Evolutionary conservation across 2,888 invertebrate genomes (phyloP).

Genomic region (Strigamia transsilvanica): DNA sequence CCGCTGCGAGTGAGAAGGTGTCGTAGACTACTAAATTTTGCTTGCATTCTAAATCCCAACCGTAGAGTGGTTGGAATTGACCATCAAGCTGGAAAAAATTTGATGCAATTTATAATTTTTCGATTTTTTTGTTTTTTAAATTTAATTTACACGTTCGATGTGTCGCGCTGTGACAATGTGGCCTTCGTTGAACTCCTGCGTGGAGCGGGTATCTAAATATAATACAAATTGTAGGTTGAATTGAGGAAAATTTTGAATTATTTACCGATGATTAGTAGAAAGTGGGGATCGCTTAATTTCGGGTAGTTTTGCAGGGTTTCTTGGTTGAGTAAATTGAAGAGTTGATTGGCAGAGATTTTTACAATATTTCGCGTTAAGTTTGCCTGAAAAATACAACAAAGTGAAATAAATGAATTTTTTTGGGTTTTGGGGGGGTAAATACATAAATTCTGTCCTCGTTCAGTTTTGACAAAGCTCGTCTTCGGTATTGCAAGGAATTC

Average conservation of each 20-base stretch:
- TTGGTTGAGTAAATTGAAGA: slow-evolving; percentile 51
- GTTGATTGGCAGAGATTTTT: background rate
- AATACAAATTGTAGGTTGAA: no score
- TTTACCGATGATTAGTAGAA: slow-evolving; percentile 18
- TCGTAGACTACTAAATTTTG: slow-evolving; percentile 36
- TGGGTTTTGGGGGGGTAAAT: background rate
- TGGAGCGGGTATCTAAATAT: background rate
- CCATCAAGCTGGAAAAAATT: background rate
- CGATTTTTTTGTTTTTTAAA: background rate
- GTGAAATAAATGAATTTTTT: background rate
- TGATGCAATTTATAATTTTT: background rate
- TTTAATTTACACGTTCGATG: background rate
- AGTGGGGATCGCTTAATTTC: slow-evolving; percentile 26
- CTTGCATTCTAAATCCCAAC: slow-evolving; percentile 44
- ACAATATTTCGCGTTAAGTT: background rate
- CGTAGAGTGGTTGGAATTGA: slow-evolving; percentile 6
- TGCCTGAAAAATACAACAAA: background rate
- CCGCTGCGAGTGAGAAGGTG: background rate
- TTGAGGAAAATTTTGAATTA: background rate
- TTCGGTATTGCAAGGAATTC: background rate
- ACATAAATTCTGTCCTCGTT: background rate
- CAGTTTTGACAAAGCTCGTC: background rate
- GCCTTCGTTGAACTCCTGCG: background rate
- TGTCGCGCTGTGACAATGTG: background rate
- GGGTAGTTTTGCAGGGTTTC: background rate